Conservation (phyloP, 1,140 invertebrate genomes). For the Drosophila dunni region DNA sequence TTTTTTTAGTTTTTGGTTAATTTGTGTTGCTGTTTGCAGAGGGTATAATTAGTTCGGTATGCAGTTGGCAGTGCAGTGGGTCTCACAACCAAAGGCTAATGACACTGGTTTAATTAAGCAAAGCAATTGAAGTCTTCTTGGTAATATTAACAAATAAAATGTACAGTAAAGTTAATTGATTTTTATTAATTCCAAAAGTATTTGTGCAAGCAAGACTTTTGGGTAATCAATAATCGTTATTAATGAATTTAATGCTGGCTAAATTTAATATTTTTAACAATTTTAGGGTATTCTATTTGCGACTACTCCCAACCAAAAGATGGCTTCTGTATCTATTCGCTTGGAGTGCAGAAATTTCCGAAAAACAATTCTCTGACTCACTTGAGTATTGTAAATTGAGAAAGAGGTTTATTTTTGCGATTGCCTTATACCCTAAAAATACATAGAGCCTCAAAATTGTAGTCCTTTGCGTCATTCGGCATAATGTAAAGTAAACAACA, state of each 20-base stretch:
- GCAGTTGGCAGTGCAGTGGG: slow-evolving; percentile 1
- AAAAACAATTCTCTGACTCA: slow-evolving; percentile 27
- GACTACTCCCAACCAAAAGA: neutral
- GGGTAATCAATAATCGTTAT: too few relatives aligned
- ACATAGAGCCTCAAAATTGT: slow-evolving; percentile 46
- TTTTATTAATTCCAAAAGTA: neutral
- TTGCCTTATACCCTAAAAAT: slow-evolving; percentile 26
- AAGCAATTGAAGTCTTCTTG: too few relatives aligned
- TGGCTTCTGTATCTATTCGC: slow-evolving; percentile 20
- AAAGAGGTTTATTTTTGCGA: slow-evolving; percentile 17
- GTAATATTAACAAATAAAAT: too few relatives aligned
- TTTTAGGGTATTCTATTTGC: neutral
- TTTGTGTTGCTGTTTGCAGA: slow-evolving; percentile 30
- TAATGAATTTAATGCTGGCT: too few relatives aligned
- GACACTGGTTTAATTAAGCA: too few relatives aligned
- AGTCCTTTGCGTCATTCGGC: slow-evolving; percentile 73
- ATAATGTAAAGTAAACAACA: slow-evolving; percentile 73
- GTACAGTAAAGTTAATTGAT: neutral
- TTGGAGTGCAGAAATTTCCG: slow-evolving; percentile 6
- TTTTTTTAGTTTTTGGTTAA: slow-evolving; percentile 21
- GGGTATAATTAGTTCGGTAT: slow-evolving; percentile 32
- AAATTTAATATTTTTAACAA: too few relatives aligned
- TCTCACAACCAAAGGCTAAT: neutral
- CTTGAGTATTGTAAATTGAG: slow-evolving; percentile 2
- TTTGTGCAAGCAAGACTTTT: too few relatives aligned